Base-by-base conservation (phyloP, 2,113 vertebrate genomes). In the Gallinago undulata region DNA sequence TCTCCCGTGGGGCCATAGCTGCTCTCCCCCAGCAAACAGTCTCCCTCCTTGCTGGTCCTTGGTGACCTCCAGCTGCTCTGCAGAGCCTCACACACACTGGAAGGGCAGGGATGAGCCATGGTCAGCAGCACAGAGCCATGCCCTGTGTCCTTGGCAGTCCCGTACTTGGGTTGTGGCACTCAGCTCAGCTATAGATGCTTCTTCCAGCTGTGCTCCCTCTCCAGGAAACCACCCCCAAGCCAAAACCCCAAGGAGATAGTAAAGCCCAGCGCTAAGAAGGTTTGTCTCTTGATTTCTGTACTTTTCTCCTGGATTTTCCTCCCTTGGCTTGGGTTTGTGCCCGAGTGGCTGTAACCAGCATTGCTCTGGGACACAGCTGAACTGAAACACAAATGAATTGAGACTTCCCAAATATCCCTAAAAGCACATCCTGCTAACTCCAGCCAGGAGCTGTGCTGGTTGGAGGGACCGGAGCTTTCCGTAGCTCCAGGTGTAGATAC, bases 141-240 rank as follows among this genome's bases (percentile, higher is more conserved):
- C 10, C 30, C 55, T 1, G 7, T 53, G 76, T 70, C 50, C 57
- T 59, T 4, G 0, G 25, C 37, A 27, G 28, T 59, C 59, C 59
- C 0, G 0, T 30, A 4, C 27, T 16, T 25, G 13, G 37, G 57
- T 33, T 51, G 24, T 1, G 4, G 57, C 2, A 3, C 67, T 64
- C 6, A 3, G 25, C 24, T 13, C 4, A 0, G 50, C 27, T 37
- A 45, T 0, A 0, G 79, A 16, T 48, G 22, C 53, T 67, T 59
- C 79, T 84, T 67, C 53, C 67, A 84, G 30, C 30, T 1, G 0
- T 15, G 76, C 30, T 75, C 39, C 31, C 7, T 27, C 79, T 21
- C 4, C 1, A n/a, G 15, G 66, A 73, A 84, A 28, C 51, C n/a
- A 48, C 17, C 23, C 19, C 45, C 1, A 2, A 57, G 39, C 43